Conservation (phyloP, 2,113 vertebrate species). For the Cygnus atratus region DNA sequence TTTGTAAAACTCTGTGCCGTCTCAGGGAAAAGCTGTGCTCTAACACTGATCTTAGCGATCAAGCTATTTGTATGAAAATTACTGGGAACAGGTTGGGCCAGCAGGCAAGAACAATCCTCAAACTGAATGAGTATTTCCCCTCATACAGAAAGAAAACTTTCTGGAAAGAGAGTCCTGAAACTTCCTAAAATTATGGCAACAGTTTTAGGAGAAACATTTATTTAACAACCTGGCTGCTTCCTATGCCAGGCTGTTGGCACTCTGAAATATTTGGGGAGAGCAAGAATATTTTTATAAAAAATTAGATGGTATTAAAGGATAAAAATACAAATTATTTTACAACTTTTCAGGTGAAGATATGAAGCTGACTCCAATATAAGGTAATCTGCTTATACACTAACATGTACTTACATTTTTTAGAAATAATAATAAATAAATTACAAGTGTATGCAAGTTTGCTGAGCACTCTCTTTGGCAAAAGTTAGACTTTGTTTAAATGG, state of each 20-base stretch:
- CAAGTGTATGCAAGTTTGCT: background rate
- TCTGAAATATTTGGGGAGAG: background rate
- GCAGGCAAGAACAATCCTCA: background rate
- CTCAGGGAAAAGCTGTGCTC: background rate
- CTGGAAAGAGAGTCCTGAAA: background rate
- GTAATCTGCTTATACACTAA: background rate
- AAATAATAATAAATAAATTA: background rate
- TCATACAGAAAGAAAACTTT: background rate
- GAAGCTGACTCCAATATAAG: background rate
- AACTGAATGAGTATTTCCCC: background rate
- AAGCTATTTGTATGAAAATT: background rate
- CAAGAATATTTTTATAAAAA: background rate
- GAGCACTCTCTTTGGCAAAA: background rate
- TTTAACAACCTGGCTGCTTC: background rate
- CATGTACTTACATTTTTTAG: fast-evolving
- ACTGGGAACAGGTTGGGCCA: background rate
- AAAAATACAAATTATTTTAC: background rate
- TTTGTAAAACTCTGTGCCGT: background rate
- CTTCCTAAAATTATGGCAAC: background rate
- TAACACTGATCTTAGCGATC: background rate
- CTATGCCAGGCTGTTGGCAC: background rate
- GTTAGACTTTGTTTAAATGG: background rate
- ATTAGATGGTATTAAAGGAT: background rate
- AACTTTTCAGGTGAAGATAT: background rate
- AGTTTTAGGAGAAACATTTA: background rate